Evolutionary conservation across 2,113 vertebrate species (phyloP), one percentile per base, ranked within the genome.

Genomic region (Pipa parva): DNA sequence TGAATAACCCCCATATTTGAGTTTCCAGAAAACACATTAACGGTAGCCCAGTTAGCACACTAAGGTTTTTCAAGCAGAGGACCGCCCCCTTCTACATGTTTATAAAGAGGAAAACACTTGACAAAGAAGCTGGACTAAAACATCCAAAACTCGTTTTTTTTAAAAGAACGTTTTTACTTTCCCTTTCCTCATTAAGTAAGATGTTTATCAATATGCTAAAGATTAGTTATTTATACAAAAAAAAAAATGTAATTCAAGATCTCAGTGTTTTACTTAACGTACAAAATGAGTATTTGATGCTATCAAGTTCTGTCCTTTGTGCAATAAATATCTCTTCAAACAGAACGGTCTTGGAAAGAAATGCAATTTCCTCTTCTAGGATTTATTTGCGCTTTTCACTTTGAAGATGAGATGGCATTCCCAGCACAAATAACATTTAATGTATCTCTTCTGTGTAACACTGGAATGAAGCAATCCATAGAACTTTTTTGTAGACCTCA

Each of bases 221-320:
- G 29, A 31, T 31, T 10, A 31, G 29, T n/a, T n/a, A n/a, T n/a
- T n/a, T n/a, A n/a, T n/a, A n/a, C n/a, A n/a, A n/a, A n/a, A n/a
- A n/a, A n/a, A n/a, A n/a, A 17, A 6, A n/a, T 42, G 15, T 15
- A 42, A 18, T n/a, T 13, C 17, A n/a, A 42, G 39, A 25, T 18
- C 36, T 36, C 17, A n/a, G 28, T 6, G 22, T 37, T 63, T 31
- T 25, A 25, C 5, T 5, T 49, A n/a, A 15, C 24, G 29, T 20
- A 52, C 29, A 57, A 52, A 36, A 25, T 12, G 24, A 78, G 62
- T 72, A 51, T 26, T 59, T 76, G 68, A 76, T 75, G 22, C 25
- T 76, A 83, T 77, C 73, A 77, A 22, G 63, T 73, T 72, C 48
- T 73, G 79, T 75, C 63, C 68, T 80, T 71, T 70, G 63, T 80